Evolutionary conservation across 2,113 vertebrate species (phyloP).

Genomic region (Atractosteus spatula): DNA sequence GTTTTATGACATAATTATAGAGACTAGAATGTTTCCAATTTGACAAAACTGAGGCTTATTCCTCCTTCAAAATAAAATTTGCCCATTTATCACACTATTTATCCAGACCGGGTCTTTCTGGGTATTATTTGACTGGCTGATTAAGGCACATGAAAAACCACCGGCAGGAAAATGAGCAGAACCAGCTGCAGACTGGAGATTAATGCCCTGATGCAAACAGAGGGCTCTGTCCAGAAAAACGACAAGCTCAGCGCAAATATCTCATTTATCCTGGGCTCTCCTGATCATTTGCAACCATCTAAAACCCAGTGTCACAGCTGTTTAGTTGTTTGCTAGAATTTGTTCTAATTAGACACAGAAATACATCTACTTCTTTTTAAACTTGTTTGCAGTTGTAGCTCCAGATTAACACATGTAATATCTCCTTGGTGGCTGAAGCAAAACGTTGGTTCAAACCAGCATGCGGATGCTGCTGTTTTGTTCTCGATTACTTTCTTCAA

Average conservation of each 20-base stretch:
- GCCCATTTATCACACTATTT: conserved; percentile 64
- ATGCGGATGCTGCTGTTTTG: too few species aligned
- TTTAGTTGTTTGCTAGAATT: too few species aligned
- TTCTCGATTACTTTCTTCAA: too few species aligned
- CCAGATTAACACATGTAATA: too few species aligned
- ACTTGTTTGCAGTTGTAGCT: too few species aligned
- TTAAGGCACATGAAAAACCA: conserved; percentile 49
- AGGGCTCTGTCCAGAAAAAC: conserved; percentile 48
- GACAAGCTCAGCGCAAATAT: conserved; percentile 49
- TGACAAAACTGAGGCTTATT: conserved; percentile 26
- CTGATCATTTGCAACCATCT: neutral
- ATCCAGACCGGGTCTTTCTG: conserved; percentile 51
- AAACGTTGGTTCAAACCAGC: too few species aligned
- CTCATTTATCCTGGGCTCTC: conserved; percentile 52
- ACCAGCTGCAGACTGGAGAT: conserved; percentile 29
- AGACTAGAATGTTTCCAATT: conserved; percentile 26
- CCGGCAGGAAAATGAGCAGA: conserved; percentile 58
- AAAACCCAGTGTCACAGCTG: too few species aligned
- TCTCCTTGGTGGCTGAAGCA: too few species aligned
- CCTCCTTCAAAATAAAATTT: conserved; percentile 19
- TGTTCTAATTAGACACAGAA: too few species aligned
- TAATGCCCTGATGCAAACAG: conserved; percentile 63
- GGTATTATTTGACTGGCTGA: conserved; percentile 48
- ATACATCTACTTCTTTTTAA: too few species aligned
- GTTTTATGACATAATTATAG: conserved; percentile 32